Evolutionary conservation across 2,797 vertebrate genomes (phyloP).

Genomic region (Gobio occitaniae): DNA sequence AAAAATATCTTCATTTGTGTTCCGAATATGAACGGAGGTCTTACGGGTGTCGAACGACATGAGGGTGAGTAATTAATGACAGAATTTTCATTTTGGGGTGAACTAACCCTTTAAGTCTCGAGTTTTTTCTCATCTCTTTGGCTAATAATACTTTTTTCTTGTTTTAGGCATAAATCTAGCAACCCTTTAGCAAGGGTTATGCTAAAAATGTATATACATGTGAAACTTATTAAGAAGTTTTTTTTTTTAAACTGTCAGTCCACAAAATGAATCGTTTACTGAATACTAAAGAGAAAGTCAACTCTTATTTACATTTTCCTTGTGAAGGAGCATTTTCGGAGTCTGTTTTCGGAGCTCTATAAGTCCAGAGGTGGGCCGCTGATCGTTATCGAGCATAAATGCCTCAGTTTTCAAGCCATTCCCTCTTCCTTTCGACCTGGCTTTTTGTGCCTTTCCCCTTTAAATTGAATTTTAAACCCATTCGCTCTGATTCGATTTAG

Average conservation of each 20-base stretch:
- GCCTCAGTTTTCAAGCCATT: conserved; percentile 25
- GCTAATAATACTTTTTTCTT: background rate
- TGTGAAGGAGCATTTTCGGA: background rate
- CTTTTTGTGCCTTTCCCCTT: conserved; percentile 44
- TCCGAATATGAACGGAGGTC: too few species aligned
- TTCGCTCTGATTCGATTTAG: conserved; percentile 58
- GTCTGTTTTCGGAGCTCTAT: background rate
- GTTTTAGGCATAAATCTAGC: background rate
- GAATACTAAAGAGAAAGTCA: background rate
- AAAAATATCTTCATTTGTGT: too few species aligned
- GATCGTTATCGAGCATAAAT: conserved; percentile 42
- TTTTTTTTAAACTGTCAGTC: too few species aligned
- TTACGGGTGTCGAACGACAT: too few species aligned
- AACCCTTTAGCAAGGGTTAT: too few species aligned
- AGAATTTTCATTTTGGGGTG: too few species aligned
- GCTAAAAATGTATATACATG: background rate
- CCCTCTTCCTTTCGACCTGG: conserved; percentile 26
- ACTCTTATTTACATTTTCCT: conserved; percentile 9
- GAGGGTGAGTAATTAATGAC: too few species aligned
- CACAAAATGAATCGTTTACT: background rate
- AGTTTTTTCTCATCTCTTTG: background rate
- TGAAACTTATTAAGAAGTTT: background rate
- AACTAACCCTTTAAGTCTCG: too few species aligned
- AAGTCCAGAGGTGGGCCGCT: background rate
- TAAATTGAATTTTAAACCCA: conserved; percentile 61